phyloP scores from a whole-genome alignment of 2,888 invertebrate genomes.

The Acleris cristana region DNA sequence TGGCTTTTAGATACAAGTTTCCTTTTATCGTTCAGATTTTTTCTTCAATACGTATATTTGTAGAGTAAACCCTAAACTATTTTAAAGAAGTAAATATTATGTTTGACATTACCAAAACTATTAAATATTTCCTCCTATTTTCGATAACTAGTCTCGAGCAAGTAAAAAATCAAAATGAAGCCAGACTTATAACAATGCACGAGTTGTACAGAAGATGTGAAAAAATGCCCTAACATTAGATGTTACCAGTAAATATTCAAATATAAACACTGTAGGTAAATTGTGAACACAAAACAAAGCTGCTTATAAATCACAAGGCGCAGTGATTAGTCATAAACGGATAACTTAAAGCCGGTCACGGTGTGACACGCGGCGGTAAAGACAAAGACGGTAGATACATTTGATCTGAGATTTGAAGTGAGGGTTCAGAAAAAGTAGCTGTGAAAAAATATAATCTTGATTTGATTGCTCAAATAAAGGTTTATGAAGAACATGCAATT shows the following conservation, averaged over 20 bases:
- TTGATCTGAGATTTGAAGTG: not conserved
- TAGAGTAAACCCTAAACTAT: not conserved
- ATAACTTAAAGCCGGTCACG: conserved; percentile 54
- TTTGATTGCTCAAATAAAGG: too few species aligned
- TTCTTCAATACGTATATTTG: too few species aligned
- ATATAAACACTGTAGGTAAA: conserved; percentile 36
- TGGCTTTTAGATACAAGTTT: not conserved
- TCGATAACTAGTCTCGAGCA: too few species aligned
- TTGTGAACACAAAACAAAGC: conserved; percentile 43
- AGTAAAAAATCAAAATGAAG: too few species aligned
- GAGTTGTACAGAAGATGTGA: too few species aligned
- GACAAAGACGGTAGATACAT: conserved; percentile 55
- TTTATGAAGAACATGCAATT: too few species aligned
- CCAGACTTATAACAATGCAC: too few species aligned
- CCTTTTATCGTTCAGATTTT: too few species aligned
- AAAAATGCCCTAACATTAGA: not conserved
- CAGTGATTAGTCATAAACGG: conserved; percentile 54
- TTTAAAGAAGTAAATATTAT: not conserved
- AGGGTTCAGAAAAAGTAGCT: conserved; percentile 34
- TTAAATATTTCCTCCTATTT: too few species aligned
- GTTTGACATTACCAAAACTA: too few species aligned
- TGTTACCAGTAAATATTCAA: not conserved
- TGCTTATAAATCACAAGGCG: conserved; percentile 49
- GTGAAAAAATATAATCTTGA: too few species aligned
- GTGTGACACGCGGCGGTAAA: conserved; percentile 55